Evolutionary conservation across 2,888 invertebrate genomes (phyloP).

Genomic region (Tupiocoris notatus): DNA sequence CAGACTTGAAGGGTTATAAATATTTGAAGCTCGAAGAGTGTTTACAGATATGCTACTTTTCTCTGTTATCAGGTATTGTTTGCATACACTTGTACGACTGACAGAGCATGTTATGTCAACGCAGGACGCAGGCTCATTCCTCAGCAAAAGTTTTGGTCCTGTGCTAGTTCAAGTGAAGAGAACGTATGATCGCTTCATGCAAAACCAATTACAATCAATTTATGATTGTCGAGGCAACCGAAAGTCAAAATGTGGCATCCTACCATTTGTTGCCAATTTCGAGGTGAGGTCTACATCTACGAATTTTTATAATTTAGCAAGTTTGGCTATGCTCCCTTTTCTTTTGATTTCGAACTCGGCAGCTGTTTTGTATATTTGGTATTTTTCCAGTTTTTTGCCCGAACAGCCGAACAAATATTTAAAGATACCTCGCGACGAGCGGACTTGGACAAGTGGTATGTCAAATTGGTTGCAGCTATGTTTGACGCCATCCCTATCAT

Average conservation of each 20-base stretch:
- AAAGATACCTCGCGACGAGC: constrained; percentile 80
- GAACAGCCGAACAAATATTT: constrained; percentile 83
- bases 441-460: constrained; percentile 90
- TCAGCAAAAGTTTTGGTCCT: constrained; percentile 83
- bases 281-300: no score
- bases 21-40: no score
- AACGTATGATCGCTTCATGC: constrained; percentile 89
- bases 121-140: constrained; percentile 80
- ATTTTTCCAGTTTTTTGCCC: constrained; percentile 78
- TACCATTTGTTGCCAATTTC: constrained; percentile 85
- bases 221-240: constrained; percentile 72
- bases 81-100: constrained; percentile 87
- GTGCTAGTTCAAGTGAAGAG: constrained; percentile 84
- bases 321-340: no score
- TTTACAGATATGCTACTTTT: background rate
- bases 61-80: constrained; percentile 70
- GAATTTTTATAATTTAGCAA: no score
- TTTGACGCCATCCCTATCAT: constrained; percentile 78
- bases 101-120: constrained; percentile 91
- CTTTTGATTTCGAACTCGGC: no score
- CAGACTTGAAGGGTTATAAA: no score
- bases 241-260: constrained; percentile 81
- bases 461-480: constrained; percentile 75
- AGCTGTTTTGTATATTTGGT: no score
- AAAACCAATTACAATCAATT: constrained; percentile 75